phyloP scores from a whole-genome alignment of 2,113 vertebrate species.

The Dissostichus mawsoni region DNA sequence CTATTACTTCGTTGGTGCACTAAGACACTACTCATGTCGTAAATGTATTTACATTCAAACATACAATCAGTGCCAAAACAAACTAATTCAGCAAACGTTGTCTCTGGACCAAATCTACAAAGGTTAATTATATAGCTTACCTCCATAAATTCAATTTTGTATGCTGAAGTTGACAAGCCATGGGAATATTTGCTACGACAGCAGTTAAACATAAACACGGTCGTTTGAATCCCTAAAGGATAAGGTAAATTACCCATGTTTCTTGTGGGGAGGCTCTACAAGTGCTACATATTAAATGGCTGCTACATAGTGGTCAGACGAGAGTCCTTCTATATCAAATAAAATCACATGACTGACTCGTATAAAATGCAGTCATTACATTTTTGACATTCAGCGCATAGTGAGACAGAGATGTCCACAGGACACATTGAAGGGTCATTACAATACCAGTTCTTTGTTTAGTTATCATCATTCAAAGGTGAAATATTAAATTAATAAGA shows the following conservation, averaged over 20 bases:
- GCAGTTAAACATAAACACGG: slow-evolving; percentile 54
- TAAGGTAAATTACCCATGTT: slow-evolving; percentile 35
- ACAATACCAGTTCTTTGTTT: slow-evolving; percentile 83
- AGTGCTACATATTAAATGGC: slow-evolving; percentile 74
- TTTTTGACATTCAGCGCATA: slow-evolving; percentile 79
- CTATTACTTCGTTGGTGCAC: slow-evolving; percentile 68
- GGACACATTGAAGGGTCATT: slow-evolving; percentile 84
- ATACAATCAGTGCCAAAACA: slow-evolving; percentile 78
- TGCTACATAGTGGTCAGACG: slow-evolving; percentile 71
- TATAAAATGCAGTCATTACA: slow-evolving; percentile 70
- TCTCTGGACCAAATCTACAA: slow-evolving; percentile 53
- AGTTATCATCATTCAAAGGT: slow-evolving; percentile 54
- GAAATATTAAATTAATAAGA: slow-evolving; percentile 39
- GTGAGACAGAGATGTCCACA: slow-evolving; percentile 82
- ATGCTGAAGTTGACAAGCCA: slow-evolving; percentile 40
- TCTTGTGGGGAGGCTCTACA: slow-evolving; percentile 49
- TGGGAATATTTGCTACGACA: slow-evolving; percentile 53
- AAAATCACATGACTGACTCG: slow-evolving; percentile 65
- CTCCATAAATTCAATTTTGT: slow-evolving; percentile 42
- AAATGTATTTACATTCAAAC: slow-evolving; percentile 82
- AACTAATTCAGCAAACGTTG: slow-evolving; percentile 50
- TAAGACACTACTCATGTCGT: slow-evolving; percentile 81
- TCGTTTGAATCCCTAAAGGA: slow-evolving; percentile 16
- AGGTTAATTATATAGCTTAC: slow-evolving; percentile 31
- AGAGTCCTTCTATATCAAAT: slow-evolving; percentile 57